Evolutionary conservation across 2,113 vertebrate genomes (phyloP), one percentile per base, ranked within the genome.

Genomic region (Heterotilapia buettikoferi): DNA sequence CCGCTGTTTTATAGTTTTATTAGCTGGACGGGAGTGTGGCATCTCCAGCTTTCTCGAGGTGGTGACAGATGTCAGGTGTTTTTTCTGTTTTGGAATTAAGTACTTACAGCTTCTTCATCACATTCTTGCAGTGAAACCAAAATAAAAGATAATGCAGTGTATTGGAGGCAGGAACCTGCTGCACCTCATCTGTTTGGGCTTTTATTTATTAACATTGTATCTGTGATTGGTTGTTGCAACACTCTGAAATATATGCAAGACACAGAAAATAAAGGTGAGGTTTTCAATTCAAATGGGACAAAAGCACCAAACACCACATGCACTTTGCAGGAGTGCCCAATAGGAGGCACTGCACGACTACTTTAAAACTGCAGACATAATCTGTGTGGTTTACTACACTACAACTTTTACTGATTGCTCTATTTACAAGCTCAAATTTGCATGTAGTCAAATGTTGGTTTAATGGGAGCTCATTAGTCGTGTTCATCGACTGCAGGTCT

Each of bases 261-360:
- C 26, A 31, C 73, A 78, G 73, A 78, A 52, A 52, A 33, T 52
- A 52, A 33, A 52, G 26, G 24, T 33, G 10, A 13, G 26, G 45
- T n/a, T 78, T 78, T 52, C 6, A 33, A 19, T 78, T 78, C 29
- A 33, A 78, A 78, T 50, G 16, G 29, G 26, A 78, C 45, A 78
- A 50, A 73, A 26, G 36, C 36, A 9, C 33, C 40, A 31, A 80
- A 57, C 3, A 13, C 13, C 3, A 24, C 3, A 1, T 88, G 91
- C 83, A 89, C 33, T 90, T 86, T 85, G 21, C 52, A 71, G 7
- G 18, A 33, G 6, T 80, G 6, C 71, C 93, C 96, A 92, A 47
- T 79, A 84, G 96, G 90, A 90, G 95, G 89, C 95, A 78, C 88
- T 95, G 90, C 87, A 85, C 82, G 89, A 93, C 90, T 88, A 63